Conservation (phyloP, 2,888 invertebrate species). For the Myathropa florea region DNA sequence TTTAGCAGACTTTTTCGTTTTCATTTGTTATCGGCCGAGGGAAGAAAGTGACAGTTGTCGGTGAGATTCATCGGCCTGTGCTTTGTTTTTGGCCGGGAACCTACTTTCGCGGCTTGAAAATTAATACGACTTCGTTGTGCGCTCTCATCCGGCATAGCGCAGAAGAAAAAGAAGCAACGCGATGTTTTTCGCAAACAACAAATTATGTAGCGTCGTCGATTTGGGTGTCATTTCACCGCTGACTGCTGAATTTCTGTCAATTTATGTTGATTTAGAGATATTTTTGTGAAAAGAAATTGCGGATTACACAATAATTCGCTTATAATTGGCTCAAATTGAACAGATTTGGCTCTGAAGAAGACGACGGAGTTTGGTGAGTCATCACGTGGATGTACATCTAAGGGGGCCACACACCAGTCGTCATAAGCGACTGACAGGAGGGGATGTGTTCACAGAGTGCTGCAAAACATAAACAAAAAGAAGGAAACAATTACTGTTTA, state of each 20-base stretch:
- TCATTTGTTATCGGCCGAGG: conserved; percentile 33
- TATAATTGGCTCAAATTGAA: conserved; percentile 6
- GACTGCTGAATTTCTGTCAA: neutral
- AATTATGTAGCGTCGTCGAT: neutral
- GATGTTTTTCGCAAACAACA: neutral
- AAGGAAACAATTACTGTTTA: neutral
- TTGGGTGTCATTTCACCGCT: neutral
- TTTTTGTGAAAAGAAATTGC: conserved; percentile 22
- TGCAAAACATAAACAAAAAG: neutral
- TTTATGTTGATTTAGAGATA: conserved; percentile 12
- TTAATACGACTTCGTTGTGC: neutral
- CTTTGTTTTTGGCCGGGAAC: conserved; percentile 23
- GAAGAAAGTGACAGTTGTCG: conserved; percentile 63
- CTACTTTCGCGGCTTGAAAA: conserved; percentile 27
- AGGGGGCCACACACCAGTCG: neutral
- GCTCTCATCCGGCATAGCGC: neutral
- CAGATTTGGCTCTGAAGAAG: neutral
- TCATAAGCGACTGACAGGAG: neutral
- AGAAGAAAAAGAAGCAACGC: neutral
- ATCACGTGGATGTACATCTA: neutral
- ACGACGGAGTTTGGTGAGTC: neutral
- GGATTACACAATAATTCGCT: conserved; percentile 35
- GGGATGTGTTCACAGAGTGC: neutral
- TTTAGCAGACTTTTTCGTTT: neutral
- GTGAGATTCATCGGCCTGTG: neutral